phyloP scores from a whole-genome alignment of 2,888 invertebrate species.

The Brachynemurus nebulosus region DNA sequence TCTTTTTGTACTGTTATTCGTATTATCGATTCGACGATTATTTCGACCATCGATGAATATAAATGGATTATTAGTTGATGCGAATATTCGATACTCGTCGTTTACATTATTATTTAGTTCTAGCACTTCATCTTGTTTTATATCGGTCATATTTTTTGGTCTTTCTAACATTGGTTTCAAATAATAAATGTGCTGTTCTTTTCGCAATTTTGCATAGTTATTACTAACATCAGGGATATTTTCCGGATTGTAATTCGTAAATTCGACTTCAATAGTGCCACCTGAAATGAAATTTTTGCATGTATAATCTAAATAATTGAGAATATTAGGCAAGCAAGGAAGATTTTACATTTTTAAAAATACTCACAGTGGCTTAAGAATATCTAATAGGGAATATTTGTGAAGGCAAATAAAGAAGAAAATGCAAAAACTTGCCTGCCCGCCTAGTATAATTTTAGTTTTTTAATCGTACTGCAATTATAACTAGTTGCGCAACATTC shows the following conservation, averaged over 20 bases:
- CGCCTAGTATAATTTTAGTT: too few species aligned
- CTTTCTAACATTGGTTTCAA: neutral
- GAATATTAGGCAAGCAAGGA: too few species aligned
- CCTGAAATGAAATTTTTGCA: too few species aligned
- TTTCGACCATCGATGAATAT: conserved; percentile 6
- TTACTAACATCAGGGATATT: conserved; percentile 37
- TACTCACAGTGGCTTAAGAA: too few species aligned
- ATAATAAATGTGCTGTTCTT: conserved; percentile 26
- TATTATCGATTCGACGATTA: conserved; percentile 4
- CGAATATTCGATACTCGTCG: too few species aligned
- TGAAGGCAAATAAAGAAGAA: too few species aligned
- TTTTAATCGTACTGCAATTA: conserved; percentile 49
- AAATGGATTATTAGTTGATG: neutral
- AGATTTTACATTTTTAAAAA: too few species aligned
- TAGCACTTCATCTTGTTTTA: neutral
- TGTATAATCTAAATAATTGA: too few species aligned
- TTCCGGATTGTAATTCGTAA: conserved; percentile 33
- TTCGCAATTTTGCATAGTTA: conserved; percentile 38
- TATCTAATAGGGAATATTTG: too few species aligned
- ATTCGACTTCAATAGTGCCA: conserved; percentile 38
- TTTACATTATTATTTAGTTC: neutral
- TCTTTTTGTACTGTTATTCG: neutral
- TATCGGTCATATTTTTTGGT: neutral
- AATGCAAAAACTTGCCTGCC: too few species aligned
- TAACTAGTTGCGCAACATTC: conserved; percentile 79